Evolutionary conservation across 2,888 invertebrate genomes (phyloP).

Genomic region (Aphidoletes aphidimyza): DNA sequence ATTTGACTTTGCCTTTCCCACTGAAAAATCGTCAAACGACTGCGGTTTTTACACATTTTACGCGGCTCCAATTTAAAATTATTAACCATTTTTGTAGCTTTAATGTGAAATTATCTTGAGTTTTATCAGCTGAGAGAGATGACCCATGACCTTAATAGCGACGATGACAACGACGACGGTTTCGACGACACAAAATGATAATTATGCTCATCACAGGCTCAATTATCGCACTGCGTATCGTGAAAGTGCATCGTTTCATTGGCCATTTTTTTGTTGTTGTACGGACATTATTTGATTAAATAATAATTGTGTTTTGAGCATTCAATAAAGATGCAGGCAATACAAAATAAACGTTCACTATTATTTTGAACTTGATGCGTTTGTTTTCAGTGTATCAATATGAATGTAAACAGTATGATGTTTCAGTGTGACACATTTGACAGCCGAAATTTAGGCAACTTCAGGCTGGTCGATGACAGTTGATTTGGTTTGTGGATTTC

Average conservation of each 20-base stretch:
- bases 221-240: not conserved
- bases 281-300: too few relatives aligned
- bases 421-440: not conserved
- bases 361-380: too few relatives aligned
- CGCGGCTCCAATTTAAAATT: too few relatives aligned
- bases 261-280: too few relatives aligned
- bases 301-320: too few relatives aligned
- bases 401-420: not conserved
- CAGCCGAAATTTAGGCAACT: not conserved
- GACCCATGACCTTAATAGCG: slow-evolving; percentile 11
- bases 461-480: not conserved
- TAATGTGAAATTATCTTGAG: not conserved
- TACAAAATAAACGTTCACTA: too few relatives aligned
- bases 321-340: too few relatives aligned
- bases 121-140: not conserved
- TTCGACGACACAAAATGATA: not conserved
- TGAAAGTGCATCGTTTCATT: not conserved
- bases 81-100: not conserved
- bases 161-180: not conserved
- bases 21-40: not conserved
- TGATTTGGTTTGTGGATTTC: not conserved
- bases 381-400: too few relatives aligned
- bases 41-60: not conserved
- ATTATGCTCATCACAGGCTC: not conserved
- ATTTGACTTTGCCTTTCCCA: not conserved